Evolutionary conservation across 2,113 vertebrate genomes (phyloP).

Genomic region (Istiophorus platypterus): DNA sequence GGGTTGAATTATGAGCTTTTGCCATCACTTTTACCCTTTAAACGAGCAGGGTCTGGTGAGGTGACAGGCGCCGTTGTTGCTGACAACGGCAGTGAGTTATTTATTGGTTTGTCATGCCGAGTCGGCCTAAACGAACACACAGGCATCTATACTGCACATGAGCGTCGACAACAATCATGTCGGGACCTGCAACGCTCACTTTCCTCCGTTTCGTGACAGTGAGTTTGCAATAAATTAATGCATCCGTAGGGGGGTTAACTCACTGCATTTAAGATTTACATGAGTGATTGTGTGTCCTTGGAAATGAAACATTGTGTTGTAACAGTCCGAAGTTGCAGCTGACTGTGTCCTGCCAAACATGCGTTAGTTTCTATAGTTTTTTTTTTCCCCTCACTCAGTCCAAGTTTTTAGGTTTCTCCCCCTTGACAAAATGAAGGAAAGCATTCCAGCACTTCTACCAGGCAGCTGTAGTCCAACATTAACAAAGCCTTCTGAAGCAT

Average conservation of each 20-base stretch:
- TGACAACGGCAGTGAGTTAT: not conserved
- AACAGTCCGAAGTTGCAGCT: conserved; percentile 2
- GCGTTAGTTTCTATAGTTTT: conserved; percentile 34
- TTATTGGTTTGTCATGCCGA: too few relatives aligned
- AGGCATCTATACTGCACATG: not conserved
- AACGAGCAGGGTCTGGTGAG: not conserved
- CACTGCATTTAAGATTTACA: not conserved
- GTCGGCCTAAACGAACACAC: not conserved
- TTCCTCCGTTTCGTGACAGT: not conserved
- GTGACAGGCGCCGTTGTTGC: too few relatives aligned
- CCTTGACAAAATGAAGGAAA: conserved; percentile 56
- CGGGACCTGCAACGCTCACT: not conserved
- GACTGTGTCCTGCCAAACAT: conserved; percentile 26
- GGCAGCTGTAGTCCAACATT: conserved; percentile 75
- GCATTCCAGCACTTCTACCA: conserved; percentile 39
- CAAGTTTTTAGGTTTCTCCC: conserved; percentile 36
- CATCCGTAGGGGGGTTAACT: not conserved
- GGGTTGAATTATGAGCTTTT: too few relatives aligned
- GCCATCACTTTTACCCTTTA: conserved; percentile 20
- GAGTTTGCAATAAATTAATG: not conserved
- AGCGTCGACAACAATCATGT: not conserved
- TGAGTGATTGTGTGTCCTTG: not conserved
- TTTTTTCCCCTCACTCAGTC: conserved; percentile 23
- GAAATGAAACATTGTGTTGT: not conserved
- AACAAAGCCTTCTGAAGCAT: conserved; percentile 72